Percentiles rank a stretch among this genome's conserved stretches.
phyloP scores from a whole-genome alignment of 2,888 invertebrate species.

The Oasisia sp. region DNA sequence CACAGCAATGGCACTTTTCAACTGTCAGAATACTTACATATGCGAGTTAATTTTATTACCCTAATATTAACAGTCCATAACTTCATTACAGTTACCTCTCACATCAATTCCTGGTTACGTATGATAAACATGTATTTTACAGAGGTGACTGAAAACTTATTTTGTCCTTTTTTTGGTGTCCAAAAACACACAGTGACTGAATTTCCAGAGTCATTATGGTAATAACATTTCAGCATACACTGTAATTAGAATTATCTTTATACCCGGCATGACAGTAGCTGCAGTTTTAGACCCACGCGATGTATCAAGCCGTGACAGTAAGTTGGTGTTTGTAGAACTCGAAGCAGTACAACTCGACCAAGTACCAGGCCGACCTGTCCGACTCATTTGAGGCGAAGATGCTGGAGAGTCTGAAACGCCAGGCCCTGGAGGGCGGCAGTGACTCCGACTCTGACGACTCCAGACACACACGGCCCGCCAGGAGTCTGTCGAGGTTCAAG shows the following conservation, averaged over 20 bases:
- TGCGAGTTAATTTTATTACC: no score
- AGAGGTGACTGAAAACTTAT: no score
- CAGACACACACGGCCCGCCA: not conserved
- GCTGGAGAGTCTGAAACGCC: constrained; percentile 58
- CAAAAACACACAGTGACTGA: no score
- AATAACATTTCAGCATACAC: not conserved
- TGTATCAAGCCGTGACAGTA: not conserved
- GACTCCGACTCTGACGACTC: not conserved
- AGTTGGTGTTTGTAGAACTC: constrained; percentile 23
- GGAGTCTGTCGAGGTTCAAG: not conserved
- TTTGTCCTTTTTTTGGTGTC: no score
- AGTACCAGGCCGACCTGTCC: constrained; percentile 56
- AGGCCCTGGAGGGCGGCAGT: constrained; percentile 47
- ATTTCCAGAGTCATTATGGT: not conserved
- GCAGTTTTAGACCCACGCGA: not conserved
- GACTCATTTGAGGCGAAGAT: constrained; percentile 61
- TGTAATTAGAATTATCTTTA: not conserved
- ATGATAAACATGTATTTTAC: no score
- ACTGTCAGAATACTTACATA: no score
- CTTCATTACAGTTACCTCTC: no score
- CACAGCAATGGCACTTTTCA: no score
- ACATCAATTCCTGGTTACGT: no score
- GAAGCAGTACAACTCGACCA: constrained; percentile 55
- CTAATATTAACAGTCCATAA: no score
- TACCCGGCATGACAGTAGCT: not conserved